A percentile compares a stretch with the other conserved stretches of the same genome.
phyloP scores from a whole-genome alignment of 2,888 invertebrate species.

The Adela reaumurella region DNA sequence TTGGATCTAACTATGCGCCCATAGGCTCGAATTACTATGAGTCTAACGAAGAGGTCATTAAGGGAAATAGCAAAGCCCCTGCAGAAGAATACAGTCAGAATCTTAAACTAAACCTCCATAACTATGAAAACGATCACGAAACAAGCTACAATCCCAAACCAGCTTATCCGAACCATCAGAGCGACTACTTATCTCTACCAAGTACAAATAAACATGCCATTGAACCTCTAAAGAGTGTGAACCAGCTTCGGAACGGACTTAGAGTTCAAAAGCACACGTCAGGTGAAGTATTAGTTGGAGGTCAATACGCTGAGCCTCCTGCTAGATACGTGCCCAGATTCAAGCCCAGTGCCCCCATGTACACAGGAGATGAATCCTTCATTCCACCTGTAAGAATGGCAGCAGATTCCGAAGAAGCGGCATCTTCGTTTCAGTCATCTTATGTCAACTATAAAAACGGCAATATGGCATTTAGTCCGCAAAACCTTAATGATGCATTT shows the following conservation, averaged over 20 bases:
- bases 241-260: too few species aligned
- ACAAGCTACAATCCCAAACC: neutral
- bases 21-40: neutral
- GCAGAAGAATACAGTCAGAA: neutral
- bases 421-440: constrained; percentile 29
- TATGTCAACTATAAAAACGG: constrained; percentile 45
- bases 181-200: neutral
- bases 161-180: neutral
- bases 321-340: constrained; percentile 26
- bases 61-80: neutral
- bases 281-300: constrained; percentile 27
- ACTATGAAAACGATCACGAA: too few species aligned
- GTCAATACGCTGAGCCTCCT: constrained; percentile 43
- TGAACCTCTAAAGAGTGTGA: too few species aligned
- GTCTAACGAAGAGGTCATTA: neutral
- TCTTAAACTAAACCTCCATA: too few species aligned
- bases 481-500: constrained; percentile 47
- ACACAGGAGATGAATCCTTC: constrained; percentile 20
- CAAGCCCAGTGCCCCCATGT: constrained; percentile 19
- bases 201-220: too few species aligned
- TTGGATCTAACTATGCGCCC: neutral
- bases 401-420: constrained; percentile 20
- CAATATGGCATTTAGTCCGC: constrained; percentile 46
- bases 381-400: constrained; percentile 13
- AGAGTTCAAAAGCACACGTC: neutral